Conservation (phyloP, 2,113 vertebrate genomes). For the Gasterosteus aculeatus region DNA sequence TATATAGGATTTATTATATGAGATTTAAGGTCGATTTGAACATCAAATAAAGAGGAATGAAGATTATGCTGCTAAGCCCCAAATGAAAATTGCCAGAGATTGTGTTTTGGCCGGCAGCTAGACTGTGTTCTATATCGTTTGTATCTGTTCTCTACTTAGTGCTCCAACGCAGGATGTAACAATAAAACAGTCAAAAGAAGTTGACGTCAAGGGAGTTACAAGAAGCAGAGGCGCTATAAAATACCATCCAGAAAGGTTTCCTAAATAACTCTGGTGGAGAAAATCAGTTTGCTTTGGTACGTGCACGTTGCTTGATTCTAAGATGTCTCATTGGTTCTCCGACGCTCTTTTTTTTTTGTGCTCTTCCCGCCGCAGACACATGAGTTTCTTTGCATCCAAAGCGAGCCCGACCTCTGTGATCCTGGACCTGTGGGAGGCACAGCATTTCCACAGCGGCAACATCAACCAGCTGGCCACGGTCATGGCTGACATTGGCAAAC, state of each 20-base stretch:
- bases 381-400: constrained; percentile 97
- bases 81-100: constrained; percentile 56
- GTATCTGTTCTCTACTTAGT: constrained; percentile 45
- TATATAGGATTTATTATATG: constrained; percentile 65
- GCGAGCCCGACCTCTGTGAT: constrained; percentile 96
- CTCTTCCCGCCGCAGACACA: constrained; percentile 84
- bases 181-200: constrained; percentile 49
- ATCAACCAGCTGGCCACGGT: constrained; percentile 95
- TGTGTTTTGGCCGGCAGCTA: constrained; percentile 40
- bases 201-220: constrained; percentile 58
- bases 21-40: constrained; percentile 64
- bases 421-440: constrained; percentile 97
- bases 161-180: constrained; percentile 36
- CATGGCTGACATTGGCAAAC: constrained; percentile 97
- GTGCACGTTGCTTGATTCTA: constrained; percentile 16
- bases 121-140: constrained; percentile 43
- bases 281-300: constrained; percentile 33
- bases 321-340: constrained; percentile 8
- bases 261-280: constrained; percentile 16
- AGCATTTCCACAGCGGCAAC: constrained; percentile 97
- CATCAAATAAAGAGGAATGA: constrained; percentile 68
- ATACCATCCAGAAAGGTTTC: constrained; percentile 40
- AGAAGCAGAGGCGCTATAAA: constrained; percentile 49
- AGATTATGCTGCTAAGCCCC: constrained; percentile 52
- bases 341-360: constrained; percentile 25